phyloP scores from a whole-genome alignment of 2,113 vertebrate genomes.

The Gulo gulo region DNA sequence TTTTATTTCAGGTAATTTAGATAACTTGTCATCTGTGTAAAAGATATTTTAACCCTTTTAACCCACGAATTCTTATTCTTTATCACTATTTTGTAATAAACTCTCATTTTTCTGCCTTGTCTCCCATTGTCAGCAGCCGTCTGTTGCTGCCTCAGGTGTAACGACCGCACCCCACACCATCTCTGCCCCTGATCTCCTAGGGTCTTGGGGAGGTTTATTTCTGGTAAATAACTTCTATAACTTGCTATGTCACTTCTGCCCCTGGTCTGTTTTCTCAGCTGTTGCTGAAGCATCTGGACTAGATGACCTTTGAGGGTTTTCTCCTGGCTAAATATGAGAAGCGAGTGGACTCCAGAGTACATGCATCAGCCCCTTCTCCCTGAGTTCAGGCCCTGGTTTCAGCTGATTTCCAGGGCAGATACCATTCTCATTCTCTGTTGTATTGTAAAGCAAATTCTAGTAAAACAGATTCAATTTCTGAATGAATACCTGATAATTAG shows the following conservation, averaged over 20 bases:
- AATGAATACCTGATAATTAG: background rate
- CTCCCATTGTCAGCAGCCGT: background rate
- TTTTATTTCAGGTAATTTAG: constrained; percentile 59
- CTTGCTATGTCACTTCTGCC: background rate
- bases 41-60: constrained; percentile 22
- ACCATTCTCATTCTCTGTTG: background rate
- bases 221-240: background rate
- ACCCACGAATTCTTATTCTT: background rate
- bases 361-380: background rate
- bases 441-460: background rate
- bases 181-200: background rate
- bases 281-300: background rate
- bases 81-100: background rate
- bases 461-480: background rate
- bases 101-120: background rate
- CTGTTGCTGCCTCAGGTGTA: background rate
- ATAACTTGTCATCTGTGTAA: constrained; percentile 26
- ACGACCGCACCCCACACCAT: background rate
- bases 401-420: background rate
- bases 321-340: background rate
- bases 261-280: background rate
- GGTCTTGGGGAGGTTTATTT: background rate
- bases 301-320: background rate
- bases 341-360: background rate
- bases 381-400: background rate